phyloP scores from a whole-genome alignment of 2,113 vertebrate genomes.

The Aegithalos caudatus region DNA sequence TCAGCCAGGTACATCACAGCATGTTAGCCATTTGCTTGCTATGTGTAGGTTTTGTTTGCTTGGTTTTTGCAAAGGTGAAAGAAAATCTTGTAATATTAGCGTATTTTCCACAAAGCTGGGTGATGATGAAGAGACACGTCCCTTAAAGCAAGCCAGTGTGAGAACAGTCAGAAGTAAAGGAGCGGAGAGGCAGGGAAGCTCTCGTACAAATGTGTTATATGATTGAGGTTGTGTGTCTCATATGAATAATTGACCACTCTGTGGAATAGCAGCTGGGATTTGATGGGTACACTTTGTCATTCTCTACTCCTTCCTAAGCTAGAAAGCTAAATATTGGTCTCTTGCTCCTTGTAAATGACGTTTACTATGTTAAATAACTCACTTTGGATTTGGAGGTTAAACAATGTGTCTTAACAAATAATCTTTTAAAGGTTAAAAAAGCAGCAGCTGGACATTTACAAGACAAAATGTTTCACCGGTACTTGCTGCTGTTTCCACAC shows the following conservation, averaged over 20 bases:
- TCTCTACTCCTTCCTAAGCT: not conserved
- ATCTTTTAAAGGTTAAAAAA: not conserved
- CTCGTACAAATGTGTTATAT: fast-evolving
- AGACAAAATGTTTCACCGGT: not conserved
- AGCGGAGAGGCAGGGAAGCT: not conserved
- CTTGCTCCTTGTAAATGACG: not conserved
- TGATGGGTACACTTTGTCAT: not conserved
- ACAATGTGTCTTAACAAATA: not conserved
- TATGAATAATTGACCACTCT: not conserved
- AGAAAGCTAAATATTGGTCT: not conserved
- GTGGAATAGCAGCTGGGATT: not conserved
- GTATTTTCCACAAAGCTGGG: not conserved
- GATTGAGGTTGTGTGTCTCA: not conserved
- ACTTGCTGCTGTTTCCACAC: not conserved
- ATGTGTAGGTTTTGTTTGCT: too few relatives aligned
- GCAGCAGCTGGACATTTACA: not conserved
- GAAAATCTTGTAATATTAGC: not conserved
- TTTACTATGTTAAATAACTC: not conserved
- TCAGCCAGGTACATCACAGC: conserved; percentile 85
- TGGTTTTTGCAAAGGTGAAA: not conserved
- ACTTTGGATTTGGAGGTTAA: not conserved
- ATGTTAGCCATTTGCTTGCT: not conserved
- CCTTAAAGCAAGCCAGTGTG: not conserved
- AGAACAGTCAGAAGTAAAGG: not conserved
- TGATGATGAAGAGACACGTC: not conserved